Conservation (phyloP, 2,113 vertebrate genomes). For the Dicerorhinus sumatrensis region DNA sequence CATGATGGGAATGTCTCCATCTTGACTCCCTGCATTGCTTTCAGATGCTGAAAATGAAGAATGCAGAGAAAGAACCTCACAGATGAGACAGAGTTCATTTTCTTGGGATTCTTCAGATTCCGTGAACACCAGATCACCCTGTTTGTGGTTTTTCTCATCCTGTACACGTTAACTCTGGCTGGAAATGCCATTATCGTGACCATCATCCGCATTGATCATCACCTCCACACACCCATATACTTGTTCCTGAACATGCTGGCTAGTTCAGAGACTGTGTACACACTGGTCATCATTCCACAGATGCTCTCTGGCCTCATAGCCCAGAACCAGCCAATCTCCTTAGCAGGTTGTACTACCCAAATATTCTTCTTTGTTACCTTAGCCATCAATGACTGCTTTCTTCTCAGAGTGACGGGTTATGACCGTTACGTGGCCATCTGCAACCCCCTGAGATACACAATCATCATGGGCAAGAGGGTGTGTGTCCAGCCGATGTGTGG, state of each 20-base stretch:
- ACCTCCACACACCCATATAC: constrained; percentile 45
- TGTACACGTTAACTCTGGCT: constrained; percentile 9
- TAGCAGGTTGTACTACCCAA: background rate
- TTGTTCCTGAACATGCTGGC: constrained; percentile 53
- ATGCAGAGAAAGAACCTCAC: constrained; percentile 35
- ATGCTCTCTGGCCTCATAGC: background rate
- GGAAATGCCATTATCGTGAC: background rate
- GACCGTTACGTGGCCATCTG: constrained; percentile 16
- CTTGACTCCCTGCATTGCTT: background rate
- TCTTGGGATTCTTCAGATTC: constrained; percentile 25
- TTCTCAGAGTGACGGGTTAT: constrained; percentile 46
- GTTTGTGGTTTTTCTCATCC: constrained; percentile 3
- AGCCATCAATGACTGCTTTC: background rate
- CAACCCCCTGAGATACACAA: background rate
- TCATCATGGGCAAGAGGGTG: background rate
- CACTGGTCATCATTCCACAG: background rate
- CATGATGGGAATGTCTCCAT: background rate
- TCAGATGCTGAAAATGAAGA: background rate
- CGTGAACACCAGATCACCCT: background rate
- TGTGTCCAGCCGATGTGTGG: constrained; percentile 1
- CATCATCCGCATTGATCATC: background rate
- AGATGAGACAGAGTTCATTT: constrained; percentile 31
- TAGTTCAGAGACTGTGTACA: constrained; percentile 44
- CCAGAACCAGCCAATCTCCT: constrained; percentile 14
- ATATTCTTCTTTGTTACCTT: constrained; percentile 40